phyloP scores from a whole-genome alignment of 35 echinoderm and acorn worm species.

The Apostichopus parvimensis region DNA sequence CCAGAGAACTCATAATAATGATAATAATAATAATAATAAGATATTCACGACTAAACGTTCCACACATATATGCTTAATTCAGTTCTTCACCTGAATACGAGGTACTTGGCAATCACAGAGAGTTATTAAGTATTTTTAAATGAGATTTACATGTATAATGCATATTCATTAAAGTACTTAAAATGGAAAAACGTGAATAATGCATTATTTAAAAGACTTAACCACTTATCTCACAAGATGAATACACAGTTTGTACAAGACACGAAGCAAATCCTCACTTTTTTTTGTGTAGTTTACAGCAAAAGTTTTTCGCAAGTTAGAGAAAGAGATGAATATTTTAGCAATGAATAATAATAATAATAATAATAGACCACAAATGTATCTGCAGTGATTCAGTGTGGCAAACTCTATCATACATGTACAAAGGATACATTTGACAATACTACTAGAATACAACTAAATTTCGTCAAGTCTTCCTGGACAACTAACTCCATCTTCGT shows the following conservation, averaged over 20 bases:
- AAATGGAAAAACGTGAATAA: neutral
- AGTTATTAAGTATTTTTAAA: too few relatives aligned
- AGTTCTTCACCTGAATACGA: too few relatives aligned
- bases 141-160: too few relatives aligned
- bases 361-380: neutral
- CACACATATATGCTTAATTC: too few relatives aligned
- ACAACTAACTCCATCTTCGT: too few relatives aligned
- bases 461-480: too few relatives aligned
- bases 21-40: too few relatives aligned
- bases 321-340: neutral
- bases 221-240: neutral
- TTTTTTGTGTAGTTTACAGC: neutral
- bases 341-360: neutral
- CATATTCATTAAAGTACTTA: neutral
- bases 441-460: neutral
- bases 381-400: neutral
- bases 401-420: neutral
- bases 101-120: too few relatives aligned
- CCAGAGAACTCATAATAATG: too few relatives aligned
- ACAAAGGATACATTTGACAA: neutral
- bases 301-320: neutral
- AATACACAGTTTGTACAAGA: conserved; percentile 5
- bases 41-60: too few relatives aligned
- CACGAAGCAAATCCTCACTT: neutral
- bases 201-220: neutral